Percentiles rank a stretch among this genome's conserved stretches.
These are phyloP conservation scores for Emydocephalus ijimae DNA, from an alignment of 2,113 vertebrate species.

Conservation along the genomic window DNA sequence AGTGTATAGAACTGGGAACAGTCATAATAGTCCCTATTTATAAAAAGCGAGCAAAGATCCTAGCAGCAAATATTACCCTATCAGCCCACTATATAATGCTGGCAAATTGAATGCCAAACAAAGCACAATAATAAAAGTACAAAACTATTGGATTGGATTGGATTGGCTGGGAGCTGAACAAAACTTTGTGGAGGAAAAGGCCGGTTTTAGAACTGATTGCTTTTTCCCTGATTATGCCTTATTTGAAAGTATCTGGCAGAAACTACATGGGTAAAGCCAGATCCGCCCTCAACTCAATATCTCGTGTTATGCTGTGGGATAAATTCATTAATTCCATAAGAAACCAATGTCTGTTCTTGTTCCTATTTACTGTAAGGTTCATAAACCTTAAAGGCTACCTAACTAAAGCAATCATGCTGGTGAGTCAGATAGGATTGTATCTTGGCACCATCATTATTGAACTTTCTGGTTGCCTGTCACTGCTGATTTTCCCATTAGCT, in stretches of 20 bases:
- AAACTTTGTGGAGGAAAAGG: neutral
- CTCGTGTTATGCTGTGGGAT: neutral
- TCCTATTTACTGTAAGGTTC: neutral
- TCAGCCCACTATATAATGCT: neutral
- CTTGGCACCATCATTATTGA: neutral
- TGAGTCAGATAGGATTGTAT: neutral
- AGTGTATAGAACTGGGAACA: neutral
- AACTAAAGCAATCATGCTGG: neutral
- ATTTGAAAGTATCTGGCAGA: neutral
- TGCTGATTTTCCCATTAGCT: neutral
- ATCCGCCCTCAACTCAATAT: neutral
- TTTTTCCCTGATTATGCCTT: neutral
- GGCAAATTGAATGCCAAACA: neutral
- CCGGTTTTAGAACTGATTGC: neutral
- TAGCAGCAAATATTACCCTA: neutral
- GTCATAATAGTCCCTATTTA: neutral
- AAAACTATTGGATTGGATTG: neutral
- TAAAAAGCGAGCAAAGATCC: neutral
- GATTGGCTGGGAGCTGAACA: neutral
- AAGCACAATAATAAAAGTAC: neutral
- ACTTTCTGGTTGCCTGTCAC: neutral
- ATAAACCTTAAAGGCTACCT: neutral
- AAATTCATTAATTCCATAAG: neutral
- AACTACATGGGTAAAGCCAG: neutral
- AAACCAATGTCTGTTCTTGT: neutral